A percentile compares a stretch with the other conserved stretches of the same genome.
Conservation (phyloP, 2,888 invertebrate genomes). For the Agonum fuliginosum region DNA sequence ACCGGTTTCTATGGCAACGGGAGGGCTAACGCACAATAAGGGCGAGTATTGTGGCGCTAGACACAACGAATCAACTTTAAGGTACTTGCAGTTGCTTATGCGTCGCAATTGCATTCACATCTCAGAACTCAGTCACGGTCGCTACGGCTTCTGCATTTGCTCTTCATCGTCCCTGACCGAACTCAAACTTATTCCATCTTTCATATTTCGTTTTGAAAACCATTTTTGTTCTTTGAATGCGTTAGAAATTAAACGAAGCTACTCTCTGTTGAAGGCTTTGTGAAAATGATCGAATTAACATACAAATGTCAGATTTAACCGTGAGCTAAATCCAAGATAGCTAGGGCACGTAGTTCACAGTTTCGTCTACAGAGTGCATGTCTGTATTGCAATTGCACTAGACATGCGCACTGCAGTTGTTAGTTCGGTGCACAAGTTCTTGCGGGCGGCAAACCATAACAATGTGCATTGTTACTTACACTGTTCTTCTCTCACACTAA, state of each 20-base stretch:
- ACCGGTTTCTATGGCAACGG: constrained; percentile 42
- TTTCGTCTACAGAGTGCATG: constrained; percentile 74
- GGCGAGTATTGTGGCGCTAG: not conserved
- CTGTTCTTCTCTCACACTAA: constrained; percentile 8
- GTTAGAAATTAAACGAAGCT: constrained; percentile 18
- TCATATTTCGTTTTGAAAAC: too few species aligned
- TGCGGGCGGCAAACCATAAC: constrained; percentile 39
- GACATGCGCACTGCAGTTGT: constrained; percentile 73
- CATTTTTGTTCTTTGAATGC: constrained; percentile 57
- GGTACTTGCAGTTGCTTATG: not conserved
- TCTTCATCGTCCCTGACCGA: constrained; percentile 28
- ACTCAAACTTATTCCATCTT: too few species aligned
- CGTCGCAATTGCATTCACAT: too few species aligned
- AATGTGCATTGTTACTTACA: not conserved
- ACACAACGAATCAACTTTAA: not conserved
- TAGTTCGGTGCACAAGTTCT: constrained; percentile 45
- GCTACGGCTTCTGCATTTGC: constrained; percentile 29
- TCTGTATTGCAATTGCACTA: constrained; percentile 72
- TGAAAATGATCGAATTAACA: constrained; percentile 70
- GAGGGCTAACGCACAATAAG: constrained; percentile 42
- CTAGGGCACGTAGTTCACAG: constrained; percentile 75
- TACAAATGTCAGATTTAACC: constrained; percentile 71
- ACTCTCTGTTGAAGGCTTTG: constrained; percentile 63
- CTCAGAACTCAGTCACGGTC: constrained; percentile 46
- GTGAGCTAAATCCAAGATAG: constrained; percentile 69